Percentiles rank a stretch among this genome's conserved stretches.
Conservation (phyloP, 2,113 vertebrate species). For the Tetraodon nigroviridis region DNA sequence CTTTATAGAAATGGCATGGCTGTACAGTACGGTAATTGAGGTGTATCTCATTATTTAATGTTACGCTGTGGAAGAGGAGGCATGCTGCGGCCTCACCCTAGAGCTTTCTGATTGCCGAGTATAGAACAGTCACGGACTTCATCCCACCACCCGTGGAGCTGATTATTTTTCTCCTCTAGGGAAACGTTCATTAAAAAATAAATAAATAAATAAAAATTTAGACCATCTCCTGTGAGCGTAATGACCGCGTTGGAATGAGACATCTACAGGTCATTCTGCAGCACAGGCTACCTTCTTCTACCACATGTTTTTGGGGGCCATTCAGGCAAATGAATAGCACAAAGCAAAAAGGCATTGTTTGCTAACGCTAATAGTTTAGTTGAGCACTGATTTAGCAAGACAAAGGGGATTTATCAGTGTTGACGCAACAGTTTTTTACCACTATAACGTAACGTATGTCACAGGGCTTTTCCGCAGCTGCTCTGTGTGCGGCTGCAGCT, state of each 20-base stretch:
- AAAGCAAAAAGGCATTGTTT: too few species aligned
- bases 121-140: not conserved
- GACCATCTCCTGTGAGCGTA: not conserved
- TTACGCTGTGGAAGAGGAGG: slow-evolving; percentile 5
- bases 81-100: slow-evolving; percentile 13
- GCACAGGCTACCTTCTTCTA: not conserved
- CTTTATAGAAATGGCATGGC: slow-evolving; percentile 17
- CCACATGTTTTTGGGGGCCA: too few species aligned
- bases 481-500: slow-evolving; percentile 7
- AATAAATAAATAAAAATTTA: not conserved
- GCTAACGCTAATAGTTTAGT: too few species aligned
- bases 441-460: too few species aligned
- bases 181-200: slow-evolving; percentile 14
- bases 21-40: slow-evolving; percentile 3
- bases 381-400: too few species aligned
- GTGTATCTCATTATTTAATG: slow-evolving; percentile 6
- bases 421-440: too few species aligned
- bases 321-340: too few species aligned
- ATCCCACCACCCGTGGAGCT: not conserved
- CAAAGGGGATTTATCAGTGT: too few species aligned
- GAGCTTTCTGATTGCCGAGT: slow-evolving; percentile 14
- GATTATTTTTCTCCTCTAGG: slow-evolving; percentile 8
- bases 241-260: not conserved
- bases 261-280: not conserved
- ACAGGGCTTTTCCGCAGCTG: too few species aligned